Conservation (phyloP, 64 coral and sea anemone species). For the Trachythela sp. region DNA sequence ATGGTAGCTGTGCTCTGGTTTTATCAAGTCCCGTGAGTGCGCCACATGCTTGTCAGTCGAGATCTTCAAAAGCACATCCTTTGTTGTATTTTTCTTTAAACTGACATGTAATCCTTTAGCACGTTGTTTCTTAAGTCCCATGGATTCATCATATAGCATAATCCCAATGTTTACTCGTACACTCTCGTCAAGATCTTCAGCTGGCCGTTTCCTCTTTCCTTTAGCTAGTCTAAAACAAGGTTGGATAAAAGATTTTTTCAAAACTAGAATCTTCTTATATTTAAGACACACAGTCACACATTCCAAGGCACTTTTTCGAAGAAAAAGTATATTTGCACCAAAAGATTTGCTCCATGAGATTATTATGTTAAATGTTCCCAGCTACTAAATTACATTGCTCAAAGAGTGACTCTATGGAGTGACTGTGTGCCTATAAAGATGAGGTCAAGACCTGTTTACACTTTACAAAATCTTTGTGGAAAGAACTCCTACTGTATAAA, state of each 20-base stretch:
- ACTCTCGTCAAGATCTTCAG: constrained; percentile 31
- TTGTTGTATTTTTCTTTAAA: constrained; percentile 31
- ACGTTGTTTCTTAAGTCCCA: constrained; percentile 19
- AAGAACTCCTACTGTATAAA: background rate
- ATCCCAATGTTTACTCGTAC: constrained; percentile 41
- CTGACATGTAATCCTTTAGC: constrained; percentile 34
- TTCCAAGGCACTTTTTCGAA: background rate
- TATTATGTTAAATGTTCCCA: no score
- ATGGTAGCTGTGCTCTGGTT: constrained; percentile 18
- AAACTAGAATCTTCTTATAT: no score
- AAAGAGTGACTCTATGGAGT: background rate
- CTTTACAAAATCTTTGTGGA: background rate
- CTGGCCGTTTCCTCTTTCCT: background rate
- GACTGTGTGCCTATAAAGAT: background rate
- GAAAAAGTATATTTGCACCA: background rate
- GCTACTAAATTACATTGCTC: background rate
- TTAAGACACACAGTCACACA: no score
- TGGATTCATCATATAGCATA: constrained; percentile 24
- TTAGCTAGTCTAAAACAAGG: background rate
- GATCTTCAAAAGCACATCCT: constrained; percentile 27
- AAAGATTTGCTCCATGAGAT: background rate
- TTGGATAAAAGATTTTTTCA: background rate
- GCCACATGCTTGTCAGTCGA: constrained; percentile 43
- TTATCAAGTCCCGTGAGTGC: constrained; percentile 33
- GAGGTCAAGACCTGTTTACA: background rate